phyloP scores from a whole-genome alignment of 2,797 vertebrate species.

The Coreius guichenoti region DNA sequence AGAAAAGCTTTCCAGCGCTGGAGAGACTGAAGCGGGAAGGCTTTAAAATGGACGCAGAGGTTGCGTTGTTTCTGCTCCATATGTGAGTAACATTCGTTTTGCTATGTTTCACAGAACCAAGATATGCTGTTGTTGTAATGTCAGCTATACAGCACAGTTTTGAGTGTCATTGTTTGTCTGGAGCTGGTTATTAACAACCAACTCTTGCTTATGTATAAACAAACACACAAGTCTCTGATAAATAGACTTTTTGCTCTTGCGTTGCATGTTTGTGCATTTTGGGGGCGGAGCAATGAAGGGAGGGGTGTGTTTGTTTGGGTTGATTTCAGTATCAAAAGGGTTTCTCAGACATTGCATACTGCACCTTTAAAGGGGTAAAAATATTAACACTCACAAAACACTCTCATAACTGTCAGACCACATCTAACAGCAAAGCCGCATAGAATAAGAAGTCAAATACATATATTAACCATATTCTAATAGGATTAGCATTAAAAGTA shows the following conservation, averaged over 20 bases:
- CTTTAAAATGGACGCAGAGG: no score
- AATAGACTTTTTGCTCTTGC: not conserved
- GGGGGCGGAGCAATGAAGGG: not conserved
- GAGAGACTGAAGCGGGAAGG: no score
- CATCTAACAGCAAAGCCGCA: not conserved
- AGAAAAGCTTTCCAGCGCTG: no score
- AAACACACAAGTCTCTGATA: no score
- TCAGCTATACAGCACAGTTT: no score
- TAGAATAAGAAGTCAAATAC: not conserved
- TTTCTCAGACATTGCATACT: not conserved
- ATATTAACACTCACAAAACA: not conserved
- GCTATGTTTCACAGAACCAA: no score
- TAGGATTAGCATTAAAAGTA: not conserved
- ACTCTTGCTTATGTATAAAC: no score
- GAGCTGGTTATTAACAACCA: no score
- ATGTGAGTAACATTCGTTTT: no score
- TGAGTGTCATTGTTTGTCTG: no score
- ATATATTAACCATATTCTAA: not conserved
- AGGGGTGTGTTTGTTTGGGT: not conserved
- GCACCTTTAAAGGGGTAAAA: not conserved
- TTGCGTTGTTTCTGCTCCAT: no score
- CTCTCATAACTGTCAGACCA: not conserved
- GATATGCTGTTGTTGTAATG: no score
- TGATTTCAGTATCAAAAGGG: not conserved
- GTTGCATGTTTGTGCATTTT: not conserved